Evolutionary conservation across 1,140 invertebrate genomes (phyloP).

Genomic region (Meloidogyne chitwoodi): DNA sequence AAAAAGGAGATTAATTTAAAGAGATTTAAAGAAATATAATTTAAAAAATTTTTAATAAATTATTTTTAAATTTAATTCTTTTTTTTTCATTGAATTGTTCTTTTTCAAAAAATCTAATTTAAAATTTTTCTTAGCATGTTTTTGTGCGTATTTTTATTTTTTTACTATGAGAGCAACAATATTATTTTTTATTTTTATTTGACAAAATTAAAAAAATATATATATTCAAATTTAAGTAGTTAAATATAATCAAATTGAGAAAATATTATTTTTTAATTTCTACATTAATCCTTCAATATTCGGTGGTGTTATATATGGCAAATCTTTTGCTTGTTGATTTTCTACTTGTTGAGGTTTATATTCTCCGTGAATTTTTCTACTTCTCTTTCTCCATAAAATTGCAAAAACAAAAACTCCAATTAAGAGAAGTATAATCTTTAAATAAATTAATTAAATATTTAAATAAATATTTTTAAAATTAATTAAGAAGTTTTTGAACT

Average conservation of each 20-base stretch:
- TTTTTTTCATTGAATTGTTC: too few relatives aligned
- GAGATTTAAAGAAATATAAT: too few relatives aligned
- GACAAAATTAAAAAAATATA: neutral
- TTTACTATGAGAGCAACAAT: too few relatives aligned
- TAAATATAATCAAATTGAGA: neutral
- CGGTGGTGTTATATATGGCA: conserved; percentile 54
- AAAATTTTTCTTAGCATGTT: too few relatives aligned
- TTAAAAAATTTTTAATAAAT: too few relatives aligned
- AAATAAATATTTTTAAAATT: too few relatives aligned
- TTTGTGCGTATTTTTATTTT: too few relatives aligned
- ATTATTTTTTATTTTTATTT: too few relatives aligned
- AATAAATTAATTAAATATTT: neutral
- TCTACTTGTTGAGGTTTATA: conserved; percentile 57
- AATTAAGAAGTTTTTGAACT: too few relatives aligned
- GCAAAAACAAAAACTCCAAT: neutral
- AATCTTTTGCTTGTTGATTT: conserved; percentile 52
- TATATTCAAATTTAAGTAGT: neutral
- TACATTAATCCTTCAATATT: conserved; percentile 52
- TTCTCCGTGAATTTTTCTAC: conserved; percentile 41
- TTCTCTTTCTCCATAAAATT: neutral
- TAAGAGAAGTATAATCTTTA: neutral
- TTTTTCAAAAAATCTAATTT: too few relatives aligned
- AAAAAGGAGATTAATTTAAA: too few relatives aligned
- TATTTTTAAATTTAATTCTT: too few relatives aligned
- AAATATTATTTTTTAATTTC: neutral